phyloP scores from a whole-genome alignment of 2,113 vertebrate genomes.

The Rhagologus leucostigma region DNA sequence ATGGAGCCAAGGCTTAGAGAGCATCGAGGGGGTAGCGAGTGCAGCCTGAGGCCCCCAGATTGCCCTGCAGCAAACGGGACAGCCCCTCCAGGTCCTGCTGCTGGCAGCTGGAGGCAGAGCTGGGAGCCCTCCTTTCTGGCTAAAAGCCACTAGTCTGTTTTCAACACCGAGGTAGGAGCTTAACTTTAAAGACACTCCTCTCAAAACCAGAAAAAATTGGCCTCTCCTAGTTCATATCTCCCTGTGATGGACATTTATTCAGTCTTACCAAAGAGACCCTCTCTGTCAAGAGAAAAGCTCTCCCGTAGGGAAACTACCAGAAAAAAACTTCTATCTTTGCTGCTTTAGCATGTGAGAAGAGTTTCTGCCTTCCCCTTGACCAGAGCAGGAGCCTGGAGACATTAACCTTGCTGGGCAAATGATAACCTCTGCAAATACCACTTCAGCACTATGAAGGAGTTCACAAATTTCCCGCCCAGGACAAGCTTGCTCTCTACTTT shows the following conservation, averaged over 20 bases:
- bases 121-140: not conserved
- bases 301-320: not conserved
- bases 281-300: not conserved
- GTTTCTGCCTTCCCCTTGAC: not conserved
- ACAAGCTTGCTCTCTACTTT: not conserved
- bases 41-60: not conserved
- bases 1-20: not conserved
- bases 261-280: not conserved
- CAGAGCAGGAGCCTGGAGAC: not conserved
- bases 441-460: not conserved
- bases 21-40: rapidly evolving
- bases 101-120: not conserved
- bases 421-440: not conserved
- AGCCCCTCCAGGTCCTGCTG: not conserved
- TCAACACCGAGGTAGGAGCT: not conserved
- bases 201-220: not conserved
- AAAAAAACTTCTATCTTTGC: not conserved
- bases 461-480: not conserved
- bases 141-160: not conserved
- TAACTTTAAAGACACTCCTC: not conserved
- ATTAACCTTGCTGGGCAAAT: not conserved
- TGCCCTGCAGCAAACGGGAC: not conserved
- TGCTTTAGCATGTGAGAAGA: not conserved
- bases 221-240: not conserved
- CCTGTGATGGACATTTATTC: not conserved